A percentile compares a stretch with the other conserved stretches of the same genome.
Conservation (phyloP, 2,797 vertebrate genomes). For the Discoglossus pictus region DNA sequence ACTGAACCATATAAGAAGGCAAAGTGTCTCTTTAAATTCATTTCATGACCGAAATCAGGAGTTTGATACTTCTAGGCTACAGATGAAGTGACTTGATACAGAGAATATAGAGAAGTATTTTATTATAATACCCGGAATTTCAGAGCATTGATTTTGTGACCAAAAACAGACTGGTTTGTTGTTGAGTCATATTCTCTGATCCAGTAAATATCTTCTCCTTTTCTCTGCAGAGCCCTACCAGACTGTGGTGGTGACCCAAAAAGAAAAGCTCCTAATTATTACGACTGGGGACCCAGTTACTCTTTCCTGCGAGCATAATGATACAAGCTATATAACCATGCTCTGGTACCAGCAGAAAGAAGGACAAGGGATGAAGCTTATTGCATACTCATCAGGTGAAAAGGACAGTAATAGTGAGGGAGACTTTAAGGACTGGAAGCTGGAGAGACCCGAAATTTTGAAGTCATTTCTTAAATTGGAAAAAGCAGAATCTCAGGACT, state of each 20-base stretch:
- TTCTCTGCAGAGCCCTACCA: background rate
- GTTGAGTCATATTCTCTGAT: no score
- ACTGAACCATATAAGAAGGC: no score
- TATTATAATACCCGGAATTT: no score
- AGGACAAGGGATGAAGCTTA: slow-evolving; percentile 1
- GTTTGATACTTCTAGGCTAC: no score
- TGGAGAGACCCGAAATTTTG: background rate
- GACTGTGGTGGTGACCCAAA: slow-evolving; percentile 1
- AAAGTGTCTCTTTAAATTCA: no score
- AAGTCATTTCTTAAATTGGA: background rate
- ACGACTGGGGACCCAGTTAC: background rate
- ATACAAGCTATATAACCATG: background rate
- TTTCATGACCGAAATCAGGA: no score
- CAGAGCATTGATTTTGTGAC: no score
- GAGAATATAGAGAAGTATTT: no score
- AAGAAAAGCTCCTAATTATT: background rate
- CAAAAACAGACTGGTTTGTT: no score
- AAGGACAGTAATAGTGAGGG: background rate
- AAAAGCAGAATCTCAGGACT: background rate
- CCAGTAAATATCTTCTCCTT: background rate
- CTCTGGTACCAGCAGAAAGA: slow-evolving; percentile 26
- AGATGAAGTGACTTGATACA: no score
- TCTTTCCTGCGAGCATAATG: slow-evolving; percentile 8
- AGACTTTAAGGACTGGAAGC: background rate
- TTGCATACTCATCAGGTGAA: background rate